These are phyloP conservation scores for Pegea sp. DNA, from an alignment of 23 tunicate genomes.

Conservation along the genomic window DNA sequence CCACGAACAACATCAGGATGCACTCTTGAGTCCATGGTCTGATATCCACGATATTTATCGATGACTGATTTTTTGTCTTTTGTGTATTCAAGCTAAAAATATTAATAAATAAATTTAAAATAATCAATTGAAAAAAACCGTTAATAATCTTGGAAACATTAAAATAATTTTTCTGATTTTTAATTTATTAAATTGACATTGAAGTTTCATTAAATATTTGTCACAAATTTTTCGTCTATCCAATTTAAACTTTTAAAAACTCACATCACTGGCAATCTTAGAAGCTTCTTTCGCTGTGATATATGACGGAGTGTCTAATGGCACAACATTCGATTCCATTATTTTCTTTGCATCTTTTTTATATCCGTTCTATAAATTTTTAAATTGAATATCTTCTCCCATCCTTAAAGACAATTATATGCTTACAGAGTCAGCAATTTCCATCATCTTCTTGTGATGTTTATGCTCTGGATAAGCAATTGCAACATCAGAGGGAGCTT, in stretches of 20 bases:
- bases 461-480: conserved; percentile 82
- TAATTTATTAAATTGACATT: too few relatives aligned
- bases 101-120: too few relatives aligned
- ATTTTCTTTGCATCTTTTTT: conserved; percentile 62
- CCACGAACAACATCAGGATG: conserved; percentile 97
- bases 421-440: too few relatives aligned
- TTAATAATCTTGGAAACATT: too few relatives aligned
- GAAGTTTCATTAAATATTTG: background rate
- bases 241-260: conserved; percentile 5
- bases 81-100: conserved; percentile 38
- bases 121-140: too few relatives aligned
- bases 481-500: conserved; percentile 50
- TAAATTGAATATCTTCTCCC: too few relatives aligned
- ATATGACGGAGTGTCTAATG: conserved; percentile 76
- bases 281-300: conserved; percentile 60
- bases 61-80: conserved; percentile 70
- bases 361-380: conserved; percentile 43
- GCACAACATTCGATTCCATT: conserved; percentile 60
- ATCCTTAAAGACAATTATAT: too few relatives aligned
- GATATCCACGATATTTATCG: conserved; percentile 70
- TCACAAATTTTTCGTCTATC: background rate
- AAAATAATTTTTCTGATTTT: too few relatives aligned
- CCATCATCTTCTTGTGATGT: conserved; percentile 17
- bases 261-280: conserved; percentile 77
- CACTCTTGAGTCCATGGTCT: conserved; percentile 80